phyloP scores from a whole-genome alignment of 2,888 invertebrate species.

The Watsonalla cultraria region DNA sequence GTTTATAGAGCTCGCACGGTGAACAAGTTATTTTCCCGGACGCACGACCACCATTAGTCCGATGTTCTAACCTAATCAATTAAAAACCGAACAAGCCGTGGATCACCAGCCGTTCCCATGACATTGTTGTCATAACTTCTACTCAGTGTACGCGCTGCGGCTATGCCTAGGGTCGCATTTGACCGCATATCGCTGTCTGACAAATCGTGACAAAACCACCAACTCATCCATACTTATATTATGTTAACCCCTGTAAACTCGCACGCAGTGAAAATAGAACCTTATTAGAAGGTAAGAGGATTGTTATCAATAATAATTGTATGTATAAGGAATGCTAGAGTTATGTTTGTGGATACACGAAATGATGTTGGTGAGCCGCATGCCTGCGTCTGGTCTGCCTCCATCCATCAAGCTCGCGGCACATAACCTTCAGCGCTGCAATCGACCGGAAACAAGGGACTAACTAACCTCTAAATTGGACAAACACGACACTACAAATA shows the following conservation, averaged over 20 bases:
- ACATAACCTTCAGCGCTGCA: constrained; percentile 69
- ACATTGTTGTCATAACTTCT: constrained; percentile 71
- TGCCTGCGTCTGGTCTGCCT: constrained; percentile 60
- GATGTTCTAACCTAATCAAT: constrained; percentile 42
- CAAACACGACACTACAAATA: constrained; percentile 12
- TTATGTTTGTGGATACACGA: constrained; percentile 46
- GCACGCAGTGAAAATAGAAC: constrained; percentile 20
- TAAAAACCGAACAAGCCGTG: constrained; percentile 38
- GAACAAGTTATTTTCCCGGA: constrained; percentile 46
- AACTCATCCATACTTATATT: constrained; percentile 54
- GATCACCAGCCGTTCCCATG: constrained; percentile 61
- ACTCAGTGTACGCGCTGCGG: constrained; percentile 44
- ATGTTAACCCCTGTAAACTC: constrained; percentile 12
- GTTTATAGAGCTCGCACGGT: constrained; percentile 29
- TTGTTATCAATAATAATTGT: constrained; percentile 7
- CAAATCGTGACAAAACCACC: constrained; percentile 77
- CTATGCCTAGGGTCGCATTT: constrained; percentile 41
- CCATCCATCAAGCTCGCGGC: constrained; percentile 74
- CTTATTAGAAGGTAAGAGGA: constrained; percentile 29
- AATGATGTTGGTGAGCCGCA: constrained; percentile 61
- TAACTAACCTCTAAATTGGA: constrained; percentile 48
- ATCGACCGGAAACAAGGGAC: constrained; percentile 68
- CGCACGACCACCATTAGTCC: constrained; percentile 48
- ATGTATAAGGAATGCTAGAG: constrained; percentile 19
- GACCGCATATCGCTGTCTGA: constrained; percentile 72